Evolutionary conservation across 2,113 vertebrate species (phyloP), one percentile per base, ranked within the genome.

Genomic region (Tachysurus fulvidraco): DNA sequence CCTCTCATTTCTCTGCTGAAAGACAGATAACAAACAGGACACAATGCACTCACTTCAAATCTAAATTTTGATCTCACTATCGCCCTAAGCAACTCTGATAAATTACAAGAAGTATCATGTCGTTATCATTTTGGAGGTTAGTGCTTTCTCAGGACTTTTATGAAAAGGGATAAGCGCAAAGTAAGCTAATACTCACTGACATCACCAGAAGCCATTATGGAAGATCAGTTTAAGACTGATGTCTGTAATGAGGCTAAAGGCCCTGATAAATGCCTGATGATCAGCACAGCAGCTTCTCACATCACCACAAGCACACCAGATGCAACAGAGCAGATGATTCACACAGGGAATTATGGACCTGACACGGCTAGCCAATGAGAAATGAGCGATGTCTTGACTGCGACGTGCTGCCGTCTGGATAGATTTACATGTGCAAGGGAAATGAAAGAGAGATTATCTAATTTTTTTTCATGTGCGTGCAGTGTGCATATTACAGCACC

Each of bases 161-260:
- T 67, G 64, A 73, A 86, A 83, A 30, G 7, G 46, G 30, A 73
- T 41, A 76, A 12, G 19, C 82, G 81, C 81, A 84, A 14, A 62
- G 41, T 82, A 64, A 73, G 65, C 83, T 89, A 41, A 81, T 81
- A 60, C 78, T 44, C 30, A 10, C 30, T 81, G 78, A 81, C 78
- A 81, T 81, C 4, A 60, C 46, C 41, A 81, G 30, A 60, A 67
- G 79, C 65, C 59, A 79, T 76, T 69, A 59, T 44, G 25, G 54
- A 82, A 46, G 46, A 85, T 52, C 78, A 74, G 59, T 76, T 60
- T 74, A 69, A 87, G 60, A 60, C 28, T 88, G 73, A 73, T 67
- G 82, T 80, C 81, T 77, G 60, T 85, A 69, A 85, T 73, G 78
- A 86, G 69, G 80, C 81, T 67, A 87, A 65, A 78, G 82, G 65